A percentile compares a stretch with the other conserved stretches of the same genome.
Conservation (phyloP, 1,140 invertebrate species). For the Lerema accius region DNA sequence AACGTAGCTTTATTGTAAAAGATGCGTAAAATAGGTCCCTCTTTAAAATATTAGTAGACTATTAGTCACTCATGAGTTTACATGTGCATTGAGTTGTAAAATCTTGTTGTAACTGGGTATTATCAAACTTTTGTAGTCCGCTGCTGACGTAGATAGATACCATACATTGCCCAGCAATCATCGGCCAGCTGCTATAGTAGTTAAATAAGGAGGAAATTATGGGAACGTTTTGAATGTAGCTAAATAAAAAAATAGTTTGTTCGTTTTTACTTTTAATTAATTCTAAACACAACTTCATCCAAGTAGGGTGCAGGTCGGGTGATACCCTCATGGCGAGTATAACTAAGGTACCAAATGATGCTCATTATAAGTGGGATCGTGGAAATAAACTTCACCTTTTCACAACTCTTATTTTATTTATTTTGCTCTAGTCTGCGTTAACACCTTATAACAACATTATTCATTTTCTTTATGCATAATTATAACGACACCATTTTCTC, state of each 20-base stretch:
- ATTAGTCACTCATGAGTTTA: neutral
- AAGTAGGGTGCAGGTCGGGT: constrained; percentile 16
- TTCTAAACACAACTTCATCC: constrained; percentile 2
- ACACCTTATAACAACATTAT: too few relatives aligned
- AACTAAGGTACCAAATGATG: constrained; percentile 24
- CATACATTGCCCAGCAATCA: neutral
- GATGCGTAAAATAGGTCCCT: neutral
- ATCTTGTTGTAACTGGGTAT: neutral
- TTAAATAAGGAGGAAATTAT: neutral
- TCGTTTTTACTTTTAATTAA: neutral
- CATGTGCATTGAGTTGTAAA: neutral
- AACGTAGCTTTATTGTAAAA: neutral
- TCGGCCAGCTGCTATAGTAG: neutral
- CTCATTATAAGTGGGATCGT: too few relatives aligned
- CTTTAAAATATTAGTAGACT: too few relatives aligned
- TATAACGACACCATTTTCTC: too few relatives aligned
- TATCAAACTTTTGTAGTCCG: neutral
- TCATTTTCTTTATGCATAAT: too few relatives aligned
- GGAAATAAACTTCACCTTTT: too few relatives aligned
- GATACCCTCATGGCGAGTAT: constrained; percentile 10
- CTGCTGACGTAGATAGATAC: neutral
- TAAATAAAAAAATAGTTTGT: neutral
- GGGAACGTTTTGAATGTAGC: neutral
- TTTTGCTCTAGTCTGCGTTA: too few relatives aligned
- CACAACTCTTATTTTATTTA: too few relatives aligned